Evolutionary conservation across 2,797 vertebrate species (phyloP).

Genomic region (Potorous gilbertii): DNA sequence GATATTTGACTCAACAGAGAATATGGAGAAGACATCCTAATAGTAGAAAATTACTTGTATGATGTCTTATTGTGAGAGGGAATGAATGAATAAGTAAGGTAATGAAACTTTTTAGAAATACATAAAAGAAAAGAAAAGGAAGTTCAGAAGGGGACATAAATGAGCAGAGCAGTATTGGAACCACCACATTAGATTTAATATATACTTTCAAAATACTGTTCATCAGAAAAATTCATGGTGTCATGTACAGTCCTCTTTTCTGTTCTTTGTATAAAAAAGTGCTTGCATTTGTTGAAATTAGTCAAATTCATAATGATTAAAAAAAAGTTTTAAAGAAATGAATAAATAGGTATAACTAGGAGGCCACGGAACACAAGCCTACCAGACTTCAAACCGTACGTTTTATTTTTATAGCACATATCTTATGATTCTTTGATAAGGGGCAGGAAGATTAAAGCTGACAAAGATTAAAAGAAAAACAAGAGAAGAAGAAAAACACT

Average conservation of each 20-base stretch:
- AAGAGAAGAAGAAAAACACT: not conserved
- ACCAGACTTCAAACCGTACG: not conserved
- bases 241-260: not conserved
- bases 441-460: constrained; percentile 19
- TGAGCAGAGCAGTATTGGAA: not conserved
- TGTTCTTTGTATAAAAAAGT: not conserved
- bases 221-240: not conserved
- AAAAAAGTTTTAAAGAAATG: not conserved
- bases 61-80: constrained; percentile 16
- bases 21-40: constrained; percentile 14
- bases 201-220: not conserved
- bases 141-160: not conserved
- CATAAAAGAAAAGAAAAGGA: not conserved
- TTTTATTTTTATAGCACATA: constrained; percentile 2
- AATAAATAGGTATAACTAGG: not conserved
- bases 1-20: not conserved
- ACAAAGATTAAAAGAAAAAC: constrained; percentile 39
- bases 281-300: not conserved
- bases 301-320: not conserved
- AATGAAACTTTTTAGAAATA: not conserved
- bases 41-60: not conserved
- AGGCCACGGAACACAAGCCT: not conserved
- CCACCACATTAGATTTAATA: not conserved
- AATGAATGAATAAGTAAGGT: not conserved
- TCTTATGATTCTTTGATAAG: constrained; percentile 19